Evolutionary conservation across 2,888 invertebrate genomes (phyloP), one percentile per base, ranked within the genome.

Genomic region (Volucella zonaria): DNA sequence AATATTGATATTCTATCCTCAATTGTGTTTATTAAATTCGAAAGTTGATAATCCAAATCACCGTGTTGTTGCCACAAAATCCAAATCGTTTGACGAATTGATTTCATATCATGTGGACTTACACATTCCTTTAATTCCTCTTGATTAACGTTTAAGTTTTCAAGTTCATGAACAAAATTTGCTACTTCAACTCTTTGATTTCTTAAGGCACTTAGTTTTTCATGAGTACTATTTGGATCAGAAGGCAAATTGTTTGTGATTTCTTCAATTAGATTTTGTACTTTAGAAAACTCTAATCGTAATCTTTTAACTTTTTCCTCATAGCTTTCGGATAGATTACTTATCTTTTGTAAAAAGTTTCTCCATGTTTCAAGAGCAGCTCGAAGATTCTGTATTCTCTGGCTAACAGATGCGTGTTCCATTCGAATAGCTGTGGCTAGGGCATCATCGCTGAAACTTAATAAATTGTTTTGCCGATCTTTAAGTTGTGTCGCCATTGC

Each of bases 101-200:
- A 93, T 90, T 97, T 96, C 91, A 96, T 95, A 89, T 97, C 97
- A 59, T 95, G 94, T 0, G 97, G 96, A 90, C 96, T 96, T 6
- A 97, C 93, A 88, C 96, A 96, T 89, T 97, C 96, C 88, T 96
- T 96, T 3, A 97, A 92, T 90, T 97, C 95, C 90, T 97, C 96
- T 88, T 96, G 95, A 42, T 95, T 94, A 0, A 95, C 94, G 54
- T 95, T 95, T 0, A 97, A 92, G 43, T 94, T 93, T 90, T 97
- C 96, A 31, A 97, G 92, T 73, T 95, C 94, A 42, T 93, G 93
- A 54, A 93, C 93, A 23, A 90, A 87, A 8, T 88, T 87, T 2
- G 89, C 88, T 14, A 92, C 59, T 81, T 93, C 93, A 6, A 93
- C 92, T 88, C 95, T 93, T 62, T 95, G 92, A 23, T 94, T 93